These are phyloP conservation scores for Phyllostomus hastatus DNA, from an alignment of 2,113 vertebrate genomes.

Conservation along the genomic window DNA sequence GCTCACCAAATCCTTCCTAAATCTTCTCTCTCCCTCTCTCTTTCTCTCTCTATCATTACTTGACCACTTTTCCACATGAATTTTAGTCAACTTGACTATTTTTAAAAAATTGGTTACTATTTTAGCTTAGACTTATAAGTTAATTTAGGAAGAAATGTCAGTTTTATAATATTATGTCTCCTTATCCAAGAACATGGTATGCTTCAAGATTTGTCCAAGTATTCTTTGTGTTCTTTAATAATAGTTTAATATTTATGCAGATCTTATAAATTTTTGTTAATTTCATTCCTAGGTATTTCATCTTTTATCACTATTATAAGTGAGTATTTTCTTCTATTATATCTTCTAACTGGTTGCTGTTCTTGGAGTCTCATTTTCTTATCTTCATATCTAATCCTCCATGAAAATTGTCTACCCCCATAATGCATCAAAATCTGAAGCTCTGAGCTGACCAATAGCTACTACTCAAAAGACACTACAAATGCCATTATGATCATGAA, in stretches of 20 bases:
- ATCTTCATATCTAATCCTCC: background rate
- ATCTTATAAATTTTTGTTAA: background rate
- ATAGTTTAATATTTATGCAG: constrained; percentile 4
- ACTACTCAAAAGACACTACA: background rate
- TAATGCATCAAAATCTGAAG: background rate
- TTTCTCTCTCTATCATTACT: background rate
- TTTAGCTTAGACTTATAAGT: background rate
- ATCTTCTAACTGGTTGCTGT: background rate
- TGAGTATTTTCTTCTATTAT: background rate
- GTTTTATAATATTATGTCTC: background rate
- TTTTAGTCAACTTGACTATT: background rate
- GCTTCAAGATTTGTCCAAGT: background rate
- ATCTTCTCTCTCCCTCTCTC: background rate
- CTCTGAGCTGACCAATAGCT: background rate
- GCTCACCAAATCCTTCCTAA: background rate
- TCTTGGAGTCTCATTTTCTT: background rate
- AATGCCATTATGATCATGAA: background rate
- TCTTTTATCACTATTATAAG: background rate
- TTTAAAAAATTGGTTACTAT: background rate
- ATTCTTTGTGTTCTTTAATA: background rate
- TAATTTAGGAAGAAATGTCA: background rate
- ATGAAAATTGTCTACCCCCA: background rate
- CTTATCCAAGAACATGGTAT: background rate
- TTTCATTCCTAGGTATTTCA: background rate
- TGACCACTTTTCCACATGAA: background rate